Evolutionary conservation across 2,888 invertebrate species (phyloP), one percentile per base, ranked within the genome.

Genomic region (Tetanocera ferruginea): DNA sequence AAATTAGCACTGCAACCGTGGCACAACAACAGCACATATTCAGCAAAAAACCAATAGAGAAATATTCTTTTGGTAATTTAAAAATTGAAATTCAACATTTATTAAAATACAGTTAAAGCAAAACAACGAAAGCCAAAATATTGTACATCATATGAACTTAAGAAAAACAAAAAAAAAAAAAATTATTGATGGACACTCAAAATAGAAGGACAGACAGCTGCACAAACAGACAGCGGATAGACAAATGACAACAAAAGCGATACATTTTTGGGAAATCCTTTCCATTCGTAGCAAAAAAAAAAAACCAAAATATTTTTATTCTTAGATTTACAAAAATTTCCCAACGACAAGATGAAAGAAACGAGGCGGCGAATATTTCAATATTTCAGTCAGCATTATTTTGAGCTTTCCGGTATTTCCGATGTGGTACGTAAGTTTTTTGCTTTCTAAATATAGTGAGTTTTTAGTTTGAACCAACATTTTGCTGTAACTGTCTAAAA

Each of bases 181-280:
- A 19, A 55, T 19, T 19, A 23, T 23, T 23, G 55, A 55, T 19
- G 25, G 1, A 60, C 25, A 25, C 51, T 31, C 31, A 52, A 17
- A 28, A 23, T 17, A 14, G 19, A 28, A 60, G 28, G 28, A 60
- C 5, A 60, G 28, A 60, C 28, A 28, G 19, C 23, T 60, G 28
- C 17, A 19, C 25, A 60, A 60, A 60, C 6, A 60, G 60, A 60
- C 60, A 60, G 60, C 25, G 5, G 60, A 60, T 60, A 28, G 28
- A 60, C 23, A 23, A 23, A 14, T 60, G 19, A 66, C 64, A 66
- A 66, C 64, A 66, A 66, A 28, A 34, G 64, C 37, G 31, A 31
- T 11, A 11, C 11, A 43, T 66, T 62, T 66, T 66, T 66, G 64
- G 64, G 64, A 66, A 66, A 66, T 66, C 64, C 64, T 28, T 31